These are phyloP conservation scores for Limnephilus lunatus DNA, from an alignment of 2,888 invertebrate genomes.

Conservation along the genomic window DNA sequence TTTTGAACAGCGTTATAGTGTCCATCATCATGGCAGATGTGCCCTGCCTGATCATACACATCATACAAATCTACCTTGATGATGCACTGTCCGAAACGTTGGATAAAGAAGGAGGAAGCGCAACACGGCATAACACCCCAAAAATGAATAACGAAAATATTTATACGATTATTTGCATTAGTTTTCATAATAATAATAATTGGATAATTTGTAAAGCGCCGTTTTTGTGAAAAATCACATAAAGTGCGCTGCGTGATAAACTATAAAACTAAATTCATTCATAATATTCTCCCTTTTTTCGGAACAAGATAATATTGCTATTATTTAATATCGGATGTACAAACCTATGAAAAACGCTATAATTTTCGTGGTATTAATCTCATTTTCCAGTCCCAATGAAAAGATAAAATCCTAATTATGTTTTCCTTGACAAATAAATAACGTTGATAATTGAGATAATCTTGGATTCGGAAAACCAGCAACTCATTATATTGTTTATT, in stretches of 20 bases:
- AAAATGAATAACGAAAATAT: too few species aligned
- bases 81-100: too few species aligned
- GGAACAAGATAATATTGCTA: neutral
- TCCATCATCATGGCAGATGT: too few species aligned
- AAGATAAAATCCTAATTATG: neutral
- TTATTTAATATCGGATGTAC: neutral
- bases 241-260: too few species aligned
- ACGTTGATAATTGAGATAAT: slow-evolving; percentile 2
- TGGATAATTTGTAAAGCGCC: too few species aligned
- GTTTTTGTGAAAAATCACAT: too few species aligned
- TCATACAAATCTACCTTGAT: too few species aligned
- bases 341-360: neutral
- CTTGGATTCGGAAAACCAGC: neutral
- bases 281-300: neutral
- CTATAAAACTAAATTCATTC: neutral
- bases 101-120: too few species aligned
- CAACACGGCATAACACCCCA: too few species aligned
- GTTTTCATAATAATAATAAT: too few species aligned
- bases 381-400: neutral
- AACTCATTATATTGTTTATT: neutral
- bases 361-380: neutral
- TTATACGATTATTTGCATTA: neutral
- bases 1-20: too few species aligned
- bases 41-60: too few species aligned
- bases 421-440: neutral